These are phyloP conservation scores for Nycticorax nycticorax DNA, from an alignment of 2,113 vertebrate species.

Conservation along the genomic window DNA sequence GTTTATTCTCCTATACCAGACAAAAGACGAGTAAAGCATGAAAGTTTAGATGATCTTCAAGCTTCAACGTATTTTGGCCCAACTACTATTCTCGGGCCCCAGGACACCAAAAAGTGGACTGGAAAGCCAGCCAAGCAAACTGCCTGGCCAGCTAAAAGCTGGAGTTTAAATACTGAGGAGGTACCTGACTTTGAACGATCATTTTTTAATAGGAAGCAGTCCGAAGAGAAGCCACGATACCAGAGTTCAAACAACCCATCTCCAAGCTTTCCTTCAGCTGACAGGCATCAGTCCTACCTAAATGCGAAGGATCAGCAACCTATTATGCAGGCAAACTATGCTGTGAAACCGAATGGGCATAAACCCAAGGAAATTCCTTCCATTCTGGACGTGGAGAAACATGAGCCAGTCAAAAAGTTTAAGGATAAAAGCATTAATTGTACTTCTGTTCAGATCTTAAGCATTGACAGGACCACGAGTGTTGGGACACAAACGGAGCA, in stretches of 20 bases:
- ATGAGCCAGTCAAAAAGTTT: conserved; percentile 78
- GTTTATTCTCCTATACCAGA: conserved; percentile 83
- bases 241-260: conserved; percentile 35
- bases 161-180: conserved; percentile 90
- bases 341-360: conserved; percentile 74
- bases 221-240: conserved; percentile 77
- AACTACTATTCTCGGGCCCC: conserved; percentile 80
- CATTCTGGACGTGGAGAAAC: conserved; percentile 78
- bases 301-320: conserved; percentile 71
- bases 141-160: conserved; percentile 89
- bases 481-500: conserved; percentile 92
- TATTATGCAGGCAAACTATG: conserved; percentile 74
- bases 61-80: conserved; percentile 94
- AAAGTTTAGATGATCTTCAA: conserved; percentile 94
- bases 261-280: conserved; percentile 63
- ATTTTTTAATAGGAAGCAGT: conserved; percentile 79
- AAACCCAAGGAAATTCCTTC: conserved; percentile 78
- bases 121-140: conserved; percentile 78
- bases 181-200: conserved; percentile 84
- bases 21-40: conserved; percentile 86
- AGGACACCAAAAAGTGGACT: conserved; percentile 79
- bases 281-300: conserved; percentile 79
- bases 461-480: conserved; percentile 80
- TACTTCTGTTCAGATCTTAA: conserved; percentile 76
- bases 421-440: conserved; percentile 84